Evolutionary conservation across 2,888 invertebrate genomes (phyloP), one percentile per base, ranked within the genome.

Genomic region (Sclerodermus sp.): DNA sequence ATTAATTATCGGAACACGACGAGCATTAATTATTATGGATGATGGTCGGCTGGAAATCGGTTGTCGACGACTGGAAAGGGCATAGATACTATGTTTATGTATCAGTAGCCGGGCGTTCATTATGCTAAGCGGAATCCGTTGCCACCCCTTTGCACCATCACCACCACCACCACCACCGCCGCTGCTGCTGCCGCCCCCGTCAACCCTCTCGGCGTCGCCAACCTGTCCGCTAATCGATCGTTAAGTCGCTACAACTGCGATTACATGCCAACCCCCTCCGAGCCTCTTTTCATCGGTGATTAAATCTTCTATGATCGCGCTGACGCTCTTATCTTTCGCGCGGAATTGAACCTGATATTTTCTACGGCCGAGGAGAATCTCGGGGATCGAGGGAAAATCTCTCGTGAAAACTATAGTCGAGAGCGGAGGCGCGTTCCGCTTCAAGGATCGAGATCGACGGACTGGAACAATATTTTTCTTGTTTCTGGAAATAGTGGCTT

Each of bases 161-260:
- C n/a, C n/a, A n/a, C n/a, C n/a, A n/a, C n/a, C n/a, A n/a, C n/a
- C n/a, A n/a, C n/a, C n/a, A n/a, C n/a, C n/a, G n/a, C n/a, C n/a
- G n/a, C n/a, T n/a, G n/a, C n/a, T n/a, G n/a, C n/a, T n/a, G n/a
- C 23, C 23, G 8, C 23, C 23, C 23, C 23, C 23, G 4, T 8
- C 23, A 3, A 3, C 23, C 23, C 23, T 8, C 8, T 8, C 23
- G 37, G 38, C 16, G 42, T 15, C 31, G 45, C 18, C 16, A 42
- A 31, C 39, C 42, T 41, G 48, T 44, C 42, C 48, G 52, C 53
- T 61, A 62, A 63, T 63, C 62, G 62, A 63, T 63, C 50, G 56
- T 52, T 56, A 57, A 59, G 57, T 55, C 50, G 60, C 48, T 55
- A 49, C 48, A 49, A 53, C 47, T 40, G 50, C 53, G 42, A 49